These are phyloP conservation scores for Nasonia longicornis DNA, from an alignment of 1,140 invertebrate species.

Conservation along the genomic window DNA sequence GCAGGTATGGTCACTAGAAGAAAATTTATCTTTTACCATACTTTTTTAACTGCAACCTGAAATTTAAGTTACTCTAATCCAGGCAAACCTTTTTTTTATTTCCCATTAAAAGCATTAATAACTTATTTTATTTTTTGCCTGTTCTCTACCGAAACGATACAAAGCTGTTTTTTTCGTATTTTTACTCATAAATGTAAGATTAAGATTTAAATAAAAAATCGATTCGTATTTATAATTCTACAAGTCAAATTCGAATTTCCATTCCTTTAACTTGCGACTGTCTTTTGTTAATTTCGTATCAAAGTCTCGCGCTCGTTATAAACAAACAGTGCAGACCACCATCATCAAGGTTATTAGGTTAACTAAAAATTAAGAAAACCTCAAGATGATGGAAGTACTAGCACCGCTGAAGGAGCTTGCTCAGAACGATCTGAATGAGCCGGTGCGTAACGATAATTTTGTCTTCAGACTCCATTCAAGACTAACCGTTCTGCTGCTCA, in stretches of 20 bases:
- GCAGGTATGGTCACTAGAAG: conserved; percentile 71
- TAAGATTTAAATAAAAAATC: conserved; percentile 25
- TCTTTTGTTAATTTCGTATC: neutral
- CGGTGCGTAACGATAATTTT: conserved; percentile 55
- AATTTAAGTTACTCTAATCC: conserved; percentile 6
- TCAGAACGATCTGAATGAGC: neutral
- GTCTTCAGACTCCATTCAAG: conserved; percentile 60
- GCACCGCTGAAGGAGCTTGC: conserved; percentile 17
- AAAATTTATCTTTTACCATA: neutral
- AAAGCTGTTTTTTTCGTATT: neutral
- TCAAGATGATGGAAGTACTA: conserved; percentile 33
- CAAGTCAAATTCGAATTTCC: neutral
- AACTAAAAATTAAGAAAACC: neutral
- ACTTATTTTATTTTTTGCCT: neutral
- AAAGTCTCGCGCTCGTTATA: neutral
- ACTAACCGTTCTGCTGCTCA: conserved; percentile 57
- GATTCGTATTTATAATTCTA: conserved; percentile 11
- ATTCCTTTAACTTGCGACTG: neutral
- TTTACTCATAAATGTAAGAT: conserved; percentile 19
- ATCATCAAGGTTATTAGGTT: neutral
- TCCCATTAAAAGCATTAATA: neutral
- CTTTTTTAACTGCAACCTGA: neutral
- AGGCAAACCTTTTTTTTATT: neutral
- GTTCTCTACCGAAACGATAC: neutral
- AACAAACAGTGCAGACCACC: neutral